Percentiles rank a stretch among this genome's conserved stretches.
Conservation (phyloP, 2,797 vertebrate species). For the Notolepis coatsorum region DNA sequence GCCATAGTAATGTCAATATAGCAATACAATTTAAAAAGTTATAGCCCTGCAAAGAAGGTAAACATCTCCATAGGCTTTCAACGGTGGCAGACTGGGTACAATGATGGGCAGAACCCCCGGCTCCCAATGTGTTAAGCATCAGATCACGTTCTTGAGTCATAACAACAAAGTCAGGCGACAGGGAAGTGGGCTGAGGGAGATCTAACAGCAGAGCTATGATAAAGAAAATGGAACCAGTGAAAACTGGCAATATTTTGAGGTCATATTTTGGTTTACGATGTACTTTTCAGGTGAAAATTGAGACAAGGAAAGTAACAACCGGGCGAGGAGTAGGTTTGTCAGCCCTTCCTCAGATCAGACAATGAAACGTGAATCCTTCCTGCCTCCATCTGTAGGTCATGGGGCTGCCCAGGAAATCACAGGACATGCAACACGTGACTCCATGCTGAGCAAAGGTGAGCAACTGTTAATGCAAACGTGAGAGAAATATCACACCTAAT, state of each 20-base stretch:
- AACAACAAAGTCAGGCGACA: background rate
- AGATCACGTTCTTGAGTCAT: too few relatives aligned
- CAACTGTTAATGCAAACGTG: constrained; percentile 49
- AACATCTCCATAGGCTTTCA: too few relatives aligned
- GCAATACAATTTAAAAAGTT: too few relatives aligned
- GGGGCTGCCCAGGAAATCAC: constrained; percentile 61
- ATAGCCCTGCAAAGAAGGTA: too few relatives aligned
- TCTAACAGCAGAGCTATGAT: constrained; percentile 10
- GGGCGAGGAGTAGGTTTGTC: constrained; percentile 7
- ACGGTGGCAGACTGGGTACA: too few relatives aligned
- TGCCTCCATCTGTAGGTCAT: constrained; percentile 40
- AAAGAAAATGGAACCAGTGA: constrained; percentile 19
- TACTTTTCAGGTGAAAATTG: background rate
- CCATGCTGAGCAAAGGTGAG: constrained; percentile 61
- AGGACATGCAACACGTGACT: constrained; percentile 58
- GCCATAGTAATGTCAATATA: too few relatives aligned
- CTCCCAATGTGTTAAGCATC: too few relatives aligned
- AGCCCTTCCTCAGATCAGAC: constrained; percentile 48
- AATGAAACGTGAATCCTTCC: constrained; percentile 43
- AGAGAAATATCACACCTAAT: constrained; percentile 48
- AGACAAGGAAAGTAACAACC: background rate
- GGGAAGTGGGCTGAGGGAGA: background rate
- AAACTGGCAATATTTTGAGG: background rate
- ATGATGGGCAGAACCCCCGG: too few relatives aligned
- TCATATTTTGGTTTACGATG: background rate